These are phyloP conservation scores for Megalops atlanticus DNA, from an alignment of 2,113 vertebrate species.

Conservation along the genomic window DNA sequence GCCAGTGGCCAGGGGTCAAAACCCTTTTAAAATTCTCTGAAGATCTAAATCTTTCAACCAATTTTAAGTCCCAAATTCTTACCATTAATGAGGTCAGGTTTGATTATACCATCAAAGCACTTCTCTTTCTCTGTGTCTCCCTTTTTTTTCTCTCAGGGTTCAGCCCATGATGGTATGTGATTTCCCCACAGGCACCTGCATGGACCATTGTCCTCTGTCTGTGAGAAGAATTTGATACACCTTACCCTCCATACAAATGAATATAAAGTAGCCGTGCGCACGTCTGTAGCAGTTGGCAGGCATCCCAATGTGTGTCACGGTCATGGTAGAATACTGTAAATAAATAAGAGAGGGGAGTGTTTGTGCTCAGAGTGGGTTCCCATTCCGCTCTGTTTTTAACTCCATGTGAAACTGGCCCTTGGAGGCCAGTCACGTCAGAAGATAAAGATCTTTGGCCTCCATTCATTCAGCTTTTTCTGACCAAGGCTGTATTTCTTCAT, in stretches of 20 bases:
- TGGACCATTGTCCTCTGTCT: not conserved
- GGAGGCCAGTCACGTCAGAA: not conserved
- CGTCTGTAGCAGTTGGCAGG: not conserved
- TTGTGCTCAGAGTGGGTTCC: not conserved
- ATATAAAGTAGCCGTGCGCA: not conserved
- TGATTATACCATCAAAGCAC: not conserved
- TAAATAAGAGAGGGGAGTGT: not conserved
- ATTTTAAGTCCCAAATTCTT: constrained; percentile 44
- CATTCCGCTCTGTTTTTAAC: constrained; percentile 10
- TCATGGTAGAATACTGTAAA: not conserved
- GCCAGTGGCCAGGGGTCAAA: constrained; percentile 40
- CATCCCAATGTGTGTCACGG: not conserved
- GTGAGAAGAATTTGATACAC: not conserved
- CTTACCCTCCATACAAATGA: not conserved
- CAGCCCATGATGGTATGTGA: not conserved
- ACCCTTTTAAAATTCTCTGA: constrained; percentile 52
- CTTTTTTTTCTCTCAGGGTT: not conserved
- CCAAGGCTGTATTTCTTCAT: not conserved
- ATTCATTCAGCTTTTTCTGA: not conserved
- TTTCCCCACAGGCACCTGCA: not conserved
- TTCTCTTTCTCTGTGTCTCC: not conserved
- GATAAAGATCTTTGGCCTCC: not conserved
- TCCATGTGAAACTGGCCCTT: not conserved
- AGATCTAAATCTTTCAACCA: constrained; percentile 56
- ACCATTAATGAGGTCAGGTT: not conserved